Percentiles rank a stretch among this genome's conserved stretches.
Conservation (phyloP, 2,888 invertebrate genomes). For the Mythimna loreyi region DNA sequence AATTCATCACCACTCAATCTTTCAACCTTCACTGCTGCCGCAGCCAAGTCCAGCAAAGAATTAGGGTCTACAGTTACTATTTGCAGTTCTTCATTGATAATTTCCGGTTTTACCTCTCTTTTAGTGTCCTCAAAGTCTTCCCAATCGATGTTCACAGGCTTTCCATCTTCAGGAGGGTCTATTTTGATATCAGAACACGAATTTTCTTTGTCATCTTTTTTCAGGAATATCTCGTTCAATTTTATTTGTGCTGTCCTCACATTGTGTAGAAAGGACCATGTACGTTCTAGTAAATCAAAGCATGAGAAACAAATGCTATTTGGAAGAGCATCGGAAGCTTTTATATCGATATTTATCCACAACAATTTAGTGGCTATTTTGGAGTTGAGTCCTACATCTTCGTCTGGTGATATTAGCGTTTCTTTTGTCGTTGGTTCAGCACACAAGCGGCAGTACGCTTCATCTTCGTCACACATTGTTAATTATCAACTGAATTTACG, state of each 20-base stretch:
- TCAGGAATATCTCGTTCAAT: constrained; percentile 72
- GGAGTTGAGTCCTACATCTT: constrained; percentile 80
- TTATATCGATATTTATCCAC: constrained; percentile 86
- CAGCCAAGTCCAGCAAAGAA: constrained; percentile 65
- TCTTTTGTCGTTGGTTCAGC: constrained; percentile 82
- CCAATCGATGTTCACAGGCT: constrained; percentile 82
- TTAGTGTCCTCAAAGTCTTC: constrained; percentile 78
- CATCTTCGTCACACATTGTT: constrained; percentile 78
- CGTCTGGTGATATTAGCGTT: constrained; percentile 80
- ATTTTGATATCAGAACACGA: constrained; percentile 50
- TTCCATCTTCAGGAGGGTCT: constrained; percentile 65
- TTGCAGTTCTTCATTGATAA: constrained; percentile 62
- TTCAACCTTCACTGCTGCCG: constrained; percentile 73
- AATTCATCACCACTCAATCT: constrained; percentile 67
- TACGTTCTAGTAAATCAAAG: constrained; percentile 84
- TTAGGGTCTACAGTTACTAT: constrained; percentile 69
- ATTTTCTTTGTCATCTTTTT: constrained; percentile 59
- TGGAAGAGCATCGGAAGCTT: constrained; percentile 74
- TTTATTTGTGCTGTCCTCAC: constrained; percentile 82
- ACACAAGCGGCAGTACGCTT: constrained; percentile 84
- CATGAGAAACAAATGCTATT: constrained; percentile 86
- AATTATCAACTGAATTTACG: constrained; percentile 44
- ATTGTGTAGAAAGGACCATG: constrained; percentile 83
- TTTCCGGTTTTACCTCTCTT: constrained; percentile 77
- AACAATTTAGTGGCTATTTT: constrained; percentile 82